Percentiles rank a stretch among this genome's conserved stretches.
These are phyloP conservation scores for Cantharis flavilabris DNA, from an alignment of 2,888 invertebrate species.

Conservation along the genomic window DNA sequence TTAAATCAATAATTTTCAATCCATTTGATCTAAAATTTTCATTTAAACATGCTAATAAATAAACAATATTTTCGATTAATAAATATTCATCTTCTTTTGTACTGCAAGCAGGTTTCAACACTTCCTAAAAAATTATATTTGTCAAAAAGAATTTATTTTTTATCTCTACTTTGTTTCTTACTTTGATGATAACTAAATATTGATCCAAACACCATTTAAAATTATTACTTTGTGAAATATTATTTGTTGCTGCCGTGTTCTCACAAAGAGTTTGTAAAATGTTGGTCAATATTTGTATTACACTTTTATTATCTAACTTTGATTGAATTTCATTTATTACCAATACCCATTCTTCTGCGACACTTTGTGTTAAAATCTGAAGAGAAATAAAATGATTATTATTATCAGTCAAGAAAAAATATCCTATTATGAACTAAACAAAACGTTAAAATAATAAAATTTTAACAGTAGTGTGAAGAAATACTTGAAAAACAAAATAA, in stretches of 20 bases:
- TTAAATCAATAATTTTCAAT: conserved; percentile 41
- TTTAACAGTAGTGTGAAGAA: too few relatives aligned
- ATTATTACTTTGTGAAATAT: conserved; percentile 32
- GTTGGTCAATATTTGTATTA: conserved; percentile 43
- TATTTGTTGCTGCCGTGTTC: conserved; percentile 39
- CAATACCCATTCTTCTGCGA: conserved; percentile 45
- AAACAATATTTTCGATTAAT: conserved; percentile 42
- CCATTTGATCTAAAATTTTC: conserved; percentile 44
- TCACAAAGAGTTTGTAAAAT: conserved; percentile 45
- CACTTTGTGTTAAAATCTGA: conserved; percentile 45
- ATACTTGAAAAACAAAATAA: too few relatives aligned
- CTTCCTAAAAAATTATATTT: conserved; percentile 27
- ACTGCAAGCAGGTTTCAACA: conserved; percentile 23
- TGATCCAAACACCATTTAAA: conserved; percentile 46
- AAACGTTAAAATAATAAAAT: too few relatives aligned
- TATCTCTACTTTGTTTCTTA: conserved; percentile 27
- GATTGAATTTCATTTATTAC: conserved; percentile 39
- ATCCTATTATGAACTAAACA: too few relatives aligned
- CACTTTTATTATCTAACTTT: conserved; percentile 34
- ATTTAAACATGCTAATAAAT: conserved; percentile 42
- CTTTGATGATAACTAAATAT: conserved; percentile 44
- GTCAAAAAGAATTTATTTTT: neutral
- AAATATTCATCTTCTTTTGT: conserved; percentile 37
- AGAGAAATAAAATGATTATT: conserved; percentile 7
- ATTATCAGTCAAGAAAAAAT: too few relatives aligned